Evolutionary conservation across 2,113 vertebrate species (phyloP), one percentile per base, ranked within the genome.

Genomic region (Lanius ludovicianus): DNA sequence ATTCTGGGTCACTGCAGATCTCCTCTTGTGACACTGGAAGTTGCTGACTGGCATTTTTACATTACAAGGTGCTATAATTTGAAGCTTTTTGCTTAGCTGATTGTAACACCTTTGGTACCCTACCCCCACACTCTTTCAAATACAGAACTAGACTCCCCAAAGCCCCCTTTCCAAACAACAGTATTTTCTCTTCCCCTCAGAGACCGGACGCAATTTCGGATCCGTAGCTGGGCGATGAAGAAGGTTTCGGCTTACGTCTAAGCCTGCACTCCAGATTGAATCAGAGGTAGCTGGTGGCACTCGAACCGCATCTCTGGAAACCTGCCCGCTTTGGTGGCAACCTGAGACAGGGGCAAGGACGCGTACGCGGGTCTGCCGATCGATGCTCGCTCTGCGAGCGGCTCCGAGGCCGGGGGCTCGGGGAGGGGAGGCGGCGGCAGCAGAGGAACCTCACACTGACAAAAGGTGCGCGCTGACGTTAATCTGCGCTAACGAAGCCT

Each of bases 391-490:
- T 44, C 50, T 18, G 71, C 50, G 3, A 55, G 78, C 57, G 23
- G 57, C 37, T 10, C 13, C 33, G 30, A 50, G 74, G 65, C 53
- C 1, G 52, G 56, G 64, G 92, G 81, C 59, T 22, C 28, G 41
- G 37, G 53, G 35, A 20, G 25, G 25, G 52, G 25, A 64, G 56
- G 68, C 13, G 8, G 46, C 7, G 1, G 25, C 4, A 11, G 49
- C 3, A 81, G 41, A 63, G 92, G 56, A 33, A 39, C 65, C 62
- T 9, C 19, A 0, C 30, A 21, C 91, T 46, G 60, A 87, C 83
- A 82, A 55, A 89, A 95, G 89, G 90, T 70, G 82, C 21, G 1
- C 7, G 79, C 92, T 95, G 95, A 96, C 84, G 41, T 93, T 89
- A 44, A 87, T 94, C 70, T 63, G 87, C 9, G 12, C 84, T 76